These are phyloP conservation scores for Sebastes hubbsi DNA, from an alignment of 2,797 vertebrate species.

Conservation along the genomic window DNA sequence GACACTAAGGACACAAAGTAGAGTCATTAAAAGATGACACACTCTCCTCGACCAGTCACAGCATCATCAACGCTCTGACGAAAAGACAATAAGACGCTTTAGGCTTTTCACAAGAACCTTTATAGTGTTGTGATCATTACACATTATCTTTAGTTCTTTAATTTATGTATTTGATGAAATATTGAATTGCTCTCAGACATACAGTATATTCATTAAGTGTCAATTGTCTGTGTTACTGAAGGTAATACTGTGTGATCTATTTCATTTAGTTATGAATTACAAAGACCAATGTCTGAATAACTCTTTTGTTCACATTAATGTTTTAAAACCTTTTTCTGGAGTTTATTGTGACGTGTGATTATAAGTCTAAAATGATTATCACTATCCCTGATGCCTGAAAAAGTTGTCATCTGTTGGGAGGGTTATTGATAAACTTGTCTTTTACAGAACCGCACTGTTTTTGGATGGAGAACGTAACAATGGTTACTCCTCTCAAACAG, in stretches of 20 bases:
- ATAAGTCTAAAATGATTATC: neutral
- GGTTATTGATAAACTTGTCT: neutral
- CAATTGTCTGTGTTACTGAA: neutral
- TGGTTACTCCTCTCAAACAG: slow-evolving; percentile 45
- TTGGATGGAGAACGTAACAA: slow-evolving; percentile 58
- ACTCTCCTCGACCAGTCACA: neutral
- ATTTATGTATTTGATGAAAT: neutral
- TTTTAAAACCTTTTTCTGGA: no score
- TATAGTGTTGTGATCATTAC: neutral
- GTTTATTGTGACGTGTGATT: neutral
- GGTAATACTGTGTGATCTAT: neutral
- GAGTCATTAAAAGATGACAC: neutral
- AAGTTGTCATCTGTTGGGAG: no score
- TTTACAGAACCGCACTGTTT: neutral
- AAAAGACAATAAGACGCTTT: neutral
- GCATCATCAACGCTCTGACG: neutral
- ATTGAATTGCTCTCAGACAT: neutral
- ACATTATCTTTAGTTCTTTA: neutral
- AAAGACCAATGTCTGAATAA: neutral
- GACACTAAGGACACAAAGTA: neutral
- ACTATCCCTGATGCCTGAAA: neutral
- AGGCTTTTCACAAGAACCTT: neutral
- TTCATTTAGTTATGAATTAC: neutral
- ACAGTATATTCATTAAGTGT: neutral
- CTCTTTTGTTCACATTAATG: neutral